Conservation (phyloP, 2,888 invertebrate genomes). For the Frankliniella fusca region DNA sequence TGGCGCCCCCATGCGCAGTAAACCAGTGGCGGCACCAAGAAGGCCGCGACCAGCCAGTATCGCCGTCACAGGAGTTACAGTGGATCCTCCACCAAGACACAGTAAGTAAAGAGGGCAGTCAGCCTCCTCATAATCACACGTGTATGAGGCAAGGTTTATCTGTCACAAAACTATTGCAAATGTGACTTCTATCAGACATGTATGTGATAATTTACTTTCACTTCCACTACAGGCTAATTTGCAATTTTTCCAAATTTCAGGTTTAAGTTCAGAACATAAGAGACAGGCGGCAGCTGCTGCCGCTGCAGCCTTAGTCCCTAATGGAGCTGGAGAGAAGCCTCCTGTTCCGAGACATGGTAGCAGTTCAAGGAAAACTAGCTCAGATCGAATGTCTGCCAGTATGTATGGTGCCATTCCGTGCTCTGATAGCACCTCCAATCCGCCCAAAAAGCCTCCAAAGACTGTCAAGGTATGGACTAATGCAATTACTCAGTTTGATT, state of each 20-base stretch:
- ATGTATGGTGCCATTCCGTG: constrained; percentile 19
- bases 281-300: neutral
- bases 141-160: too few relatives aligned
- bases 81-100: constrained; percentile 46
- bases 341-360: neutral
- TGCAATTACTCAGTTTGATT: too few relatives aligned
- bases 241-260: neutral
- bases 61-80: constrained; percentile 75
- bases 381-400: constrained; percentile 13
- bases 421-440: constrained; percentile 16
- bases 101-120: constrained; percentile 44
- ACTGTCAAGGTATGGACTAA: neutral
- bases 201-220: neutral
- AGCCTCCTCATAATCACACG: too few relatives aligned
- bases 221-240: neutral
- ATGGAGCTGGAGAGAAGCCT: constrained; percentile 1
- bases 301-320: neutral
- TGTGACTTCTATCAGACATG: neutral
- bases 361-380: constrained; percentile 17
- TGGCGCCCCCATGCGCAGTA: constrained; percentile 52
- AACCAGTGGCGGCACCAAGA: constrained; percentile 59
- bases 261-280: constrained; percentile 11
- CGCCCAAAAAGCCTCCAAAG: constrained; percentile 19
- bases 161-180: too few relatives aligned
- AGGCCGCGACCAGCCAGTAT: constrained; percentile 78